phyloP scores from a whole-genome alignment of 64 coral and sea anemone species.

The Actinia equina region DNA sequence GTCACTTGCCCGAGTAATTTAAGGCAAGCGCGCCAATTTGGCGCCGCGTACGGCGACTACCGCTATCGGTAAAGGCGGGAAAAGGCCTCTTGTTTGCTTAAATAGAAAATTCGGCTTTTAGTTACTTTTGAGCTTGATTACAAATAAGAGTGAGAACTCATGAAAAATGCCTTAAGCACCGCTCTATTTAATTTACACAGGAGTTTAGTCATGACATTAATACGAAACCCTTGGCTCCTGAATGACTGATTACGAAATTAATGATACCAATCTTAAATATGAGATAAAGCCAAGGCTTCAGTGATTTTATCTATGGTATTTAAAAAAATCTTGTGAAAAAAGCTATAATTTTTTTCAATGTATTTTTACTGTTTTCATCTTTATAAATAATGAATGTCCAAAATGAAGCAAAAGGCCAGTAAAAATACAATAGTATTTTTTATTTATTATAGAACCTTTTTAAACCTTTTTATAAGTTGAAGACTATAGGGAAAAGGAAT shows the following conservation, averaged over 20 bases:
- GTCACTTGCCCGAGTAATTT: constrained; percentile 11
- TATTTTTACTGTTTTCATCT: not conserved
- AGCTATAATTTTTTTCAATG: not conserved
- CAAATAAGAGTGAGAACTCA: not conserved
- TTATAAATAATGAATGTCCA: not conserved
- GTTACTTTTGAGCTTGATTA: constrained; percentile 9
- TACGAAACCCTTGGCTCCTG: not conserved
- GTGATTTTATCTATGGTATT: not conserved
- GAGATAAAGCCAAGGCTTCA: not conserved
- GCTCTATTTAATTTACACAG: not conserved
- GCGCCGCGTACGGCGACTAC: not conserved
- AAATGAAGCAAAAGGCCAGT: too few relatives aligned
- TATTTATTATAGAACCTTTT: too few relatives aligned
- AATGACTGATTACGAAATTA: not conserved
- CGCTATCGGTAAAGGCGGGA: constrained; percentile 33
- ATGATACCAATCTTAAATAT: not conserved
- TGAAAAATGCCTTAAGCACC: not conserved
- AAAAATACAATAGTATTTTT: too few relatives aligned
- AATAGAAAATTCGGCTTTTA: constrained; percentile 11
- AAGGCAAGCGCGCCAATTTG: constrained; percentile 14
- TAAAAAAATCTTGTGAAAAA: not conserved
- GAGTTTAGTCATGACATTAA: not conserved
- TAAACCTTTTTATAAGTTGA: too few relatives aligned
- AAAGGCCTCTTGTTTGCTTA: constrained; percentile 2
- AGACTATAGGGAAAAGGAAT: too few relatives aligned